Base-by-base conservation (phyloP, 2,113 vertebrate genomes). In the Tetraodon nigroviridis region DNA sequence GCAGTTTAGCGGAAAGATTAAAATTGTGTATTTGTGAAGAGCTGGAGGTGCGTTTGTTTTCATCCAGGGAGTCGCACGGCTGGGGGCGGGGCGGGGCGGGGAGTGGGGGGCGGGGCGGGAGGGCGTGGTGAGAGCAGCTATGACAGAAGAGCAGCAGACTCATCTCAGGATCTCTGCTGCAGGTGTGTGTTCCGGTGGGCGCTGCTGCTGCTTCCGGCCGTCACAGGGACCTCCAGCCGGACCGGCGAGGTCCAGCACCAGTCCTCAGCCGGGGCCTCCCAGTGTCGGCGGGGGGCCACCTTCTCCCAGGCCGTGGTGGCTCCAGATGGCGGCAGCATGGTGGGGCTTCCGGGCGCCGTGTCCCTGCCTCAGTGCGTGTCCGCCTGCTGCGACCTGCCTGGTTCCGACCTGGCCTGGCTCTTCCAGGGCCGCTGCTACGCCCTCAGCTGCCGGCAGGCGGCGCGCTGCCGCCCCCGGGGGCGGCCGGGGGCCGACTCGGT, bases 321-420 rank as follows among this genome's bases (percentile, higher is more conserved):
- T 27, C 92, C 94, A 0, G 89, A 88, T 53, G 73, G 78, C 41
- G 88, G 88, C 44, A 89, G 90, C 55, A 91, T 94, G 62, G 73
- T 92, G 79, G 85, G 89, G 7, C 90, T 94, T 1, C 92, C 94
- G 0, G 90, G 90, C 0, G 90, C 84, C 16, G 2, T 83, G 5
- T 88, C 92, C 0, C 53, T 93, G 75, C 62, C 84, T 0, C 91
- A 91, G 74, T 96, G 94, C 59, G 89, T 85, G 0, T 71, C 86
- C 0, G 93, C 93, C 0, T 93, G 93, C 79, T 96, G 94, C 56
- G 90, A 92, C 60, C 84, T 93, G 21, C 71, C 86, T 0, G 91
- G 85, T 37, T 95, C 92, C 44, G 90, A 95, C 77, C 73, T 95
- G 72, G 92, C 92, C 37, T 98, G 94, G 95, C 86, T 94, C 86